phyloP scores from a whole-genome alignment of 2,797 vertebrate species.

The Lutjanus argentimaculatus region DNA sequence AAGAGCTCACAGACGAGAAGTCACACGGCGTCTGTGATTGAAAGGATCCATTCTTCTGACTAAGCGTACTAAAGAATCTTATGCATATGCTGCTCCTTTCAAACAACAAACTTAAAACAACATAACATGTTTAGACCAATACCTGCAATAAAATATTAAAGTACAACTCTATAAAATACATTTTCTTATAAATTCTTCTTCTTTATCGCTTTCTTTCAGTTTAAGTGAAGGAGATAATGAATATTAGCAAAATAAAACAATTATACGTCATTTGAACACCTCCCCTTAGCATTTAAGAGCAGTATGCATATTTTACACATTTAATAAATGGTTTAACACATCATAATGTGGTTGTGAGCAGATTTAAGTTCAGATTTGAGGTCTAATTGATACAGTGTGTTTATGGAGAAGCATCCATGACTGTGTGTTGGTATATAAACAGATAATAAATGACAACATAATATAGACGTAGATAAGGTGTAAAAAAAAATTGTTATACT shows the following conservation, averaged over 20 bases:
- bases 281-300: too few relatives aligned
- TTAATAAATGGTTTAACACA: too few relatives aligned
- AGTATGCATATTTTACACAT: neutral
- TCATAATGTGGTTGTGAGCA: too few relatives aligned
- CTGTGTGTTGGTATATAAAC: neutral
- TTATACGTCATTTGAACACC: too few relatives aligned
- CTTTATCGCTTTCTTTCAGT: neutral
- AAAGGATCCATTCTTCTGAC: slow-evolving; percentile 77
- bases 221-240: neutral
- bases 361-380: neutral
- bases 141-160: neutral
- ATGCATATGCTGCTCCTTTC: slow-evolving; percentile 44
- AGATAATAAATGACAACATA: neutral
- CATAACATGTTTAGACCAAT: neutral
- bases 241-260: neutral
- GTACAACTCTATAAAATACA: neutral
- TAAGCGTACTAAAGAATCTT: slow-evolving; percentile 42
- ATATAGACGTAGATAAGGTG: neutral
- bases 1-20: slow-evolving; percentile 76
- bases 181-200: neutral
- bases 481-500: neutral
- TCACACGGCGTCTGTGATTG: slow-evolving; percentile 73
- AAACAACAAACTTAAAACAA: slow-evolving; percentile 20
- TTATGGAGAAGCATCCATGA: neutral
- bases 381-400: too few relatives aligned